Evolutionary conservation across 2,797 vertebrate genomes (phyloP).

Genomic region (Odontamblyopus lacepedii): DNA sequence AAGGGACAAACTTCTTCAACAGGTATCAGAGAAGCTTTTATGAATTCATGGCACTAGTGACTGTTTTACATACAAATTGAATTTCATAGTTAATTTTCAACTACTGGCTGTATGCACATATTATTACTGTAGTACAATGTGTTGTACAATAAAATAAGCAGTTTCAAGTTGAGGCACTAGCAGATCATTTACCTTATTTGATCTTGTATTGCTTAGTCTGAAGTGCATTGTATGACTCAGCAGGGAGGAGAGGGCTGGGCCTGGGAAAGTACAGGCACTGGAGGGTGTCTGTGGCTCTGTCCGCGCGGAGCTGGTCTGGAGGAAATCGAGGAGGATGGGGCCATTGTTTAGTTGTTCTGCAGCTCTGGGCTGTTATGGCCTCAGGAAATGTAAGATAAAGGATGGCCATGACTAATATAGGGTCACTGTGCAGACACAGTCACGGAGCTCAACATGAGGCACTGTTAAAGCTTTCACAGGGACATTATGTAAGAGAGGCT

Average conservation of each 20-base stretch:
- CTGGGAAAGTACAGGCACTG: slow-evolving; percentile 47
- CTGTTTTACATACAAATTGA: background rate
- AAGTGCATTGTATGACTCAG: slow-evolving; percentile 50
- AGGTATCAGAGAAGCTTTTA: slow-evolving; percentile 74
- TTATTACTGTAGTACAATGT: background rate
- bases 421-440: slow-evolving; percentile 59
- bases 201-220: slow-evolving; percentile 4
- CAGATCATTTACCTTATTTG: slow-evolving; percentile 4
- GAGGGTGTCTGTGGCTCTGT: slow-evolving; percentile 31
- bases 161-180: background rate
- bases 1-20: slow-evolving; percentile 89
- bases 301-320: slow-evolving; percentile 47
- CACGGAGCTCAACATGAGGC: slow-evolving; percentile 39
- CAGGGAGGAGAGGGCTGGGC: slow-evolving; percentile 47
- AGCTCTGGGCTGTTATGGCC: slow-evolving; percentile 59
- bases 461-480: slow-evolving; percentile 26
- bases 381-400: slow-evolving; percentile 77
- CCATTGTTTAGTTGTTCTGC: slow-evolving; percentile 75
- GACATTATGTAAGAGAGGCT: slow-evolving; percentile 60
- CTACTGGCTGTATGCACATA: background rate
- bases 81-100: background rate
- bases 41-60: background rate
- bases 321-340: slow-evolving; percentile 73
- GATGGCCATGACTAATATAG: slow-evolving; percentile 61
- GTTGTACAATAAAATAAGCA: background rate